Evolutionary conservation across 2,888 invertebrate genomes (phyloP).

Genomic region (Pheosia gnoma): DNA sequence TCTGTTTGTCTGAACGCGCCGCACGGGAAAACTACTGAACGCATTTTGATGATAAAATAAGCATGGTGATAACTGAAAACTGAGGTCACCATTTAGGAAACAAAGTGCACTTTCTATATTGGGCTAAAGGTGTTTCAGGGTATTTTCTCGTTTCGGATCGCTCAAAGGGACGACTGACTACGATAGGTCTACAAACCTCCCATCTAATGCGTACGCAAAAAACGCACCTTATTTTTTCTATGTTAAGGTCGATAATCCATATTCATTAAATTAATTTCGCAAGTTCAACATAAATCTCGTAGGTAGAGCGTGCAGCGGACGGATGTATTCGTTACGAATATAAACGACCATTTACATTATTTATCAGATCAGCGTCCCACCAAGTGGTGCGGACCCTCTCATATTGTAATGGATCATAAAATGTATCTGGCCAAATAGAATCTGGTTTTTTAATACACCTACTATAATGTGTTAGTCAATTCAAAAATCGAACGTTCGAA

Average conservation of each 20-base stretch:
- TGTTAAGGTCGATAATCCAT: constrained; percentile 8
- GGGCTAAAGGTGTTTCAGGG: constrained; percentile 14
- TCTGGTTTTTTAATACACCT: too few species aligned
- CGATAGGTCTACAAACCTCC: constrained; percentile 13
- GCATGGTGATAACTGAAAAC: too few species aligned
- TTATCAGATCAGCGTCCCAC: constrained; percentile 29
- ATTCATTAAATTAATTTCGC: constrained; percentile 28
- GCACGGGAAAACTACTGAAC: too few species aligned
- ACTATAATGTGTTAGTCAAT: too few species aligned
- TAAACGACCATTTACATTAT: constrained; percentile 60
- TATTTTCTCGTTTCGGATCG: constrained; percentile 17
- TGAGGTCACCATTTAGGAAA: too few species aligned
- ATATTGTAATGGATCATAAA: background rate
- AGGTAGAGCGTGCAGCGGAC: constrained; percentile 55
- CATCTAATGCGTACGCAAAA: constrained; percentile 9
- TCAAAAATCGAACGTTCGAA: too few species aligned
- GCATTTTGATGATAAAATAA: too few species aligned
- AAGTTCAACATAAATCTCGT: constrained; percentile 52
- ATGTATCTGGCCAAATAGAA: background rate
- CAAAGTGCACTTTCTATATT: constrained; percentile 13
- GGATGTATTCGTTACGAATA: constrained; percentile 59
- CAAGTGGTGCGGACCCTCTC: background rate
- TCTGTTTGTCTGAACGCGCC: too few species aligned
- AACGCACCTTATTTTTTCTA: constrained; percentile 7
- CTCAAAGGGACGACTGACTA: constrained; percentile 11